Base-by-base conservation (phyloP, 2,888 invertebrate species). In the Apodemia mormo region DNA sequence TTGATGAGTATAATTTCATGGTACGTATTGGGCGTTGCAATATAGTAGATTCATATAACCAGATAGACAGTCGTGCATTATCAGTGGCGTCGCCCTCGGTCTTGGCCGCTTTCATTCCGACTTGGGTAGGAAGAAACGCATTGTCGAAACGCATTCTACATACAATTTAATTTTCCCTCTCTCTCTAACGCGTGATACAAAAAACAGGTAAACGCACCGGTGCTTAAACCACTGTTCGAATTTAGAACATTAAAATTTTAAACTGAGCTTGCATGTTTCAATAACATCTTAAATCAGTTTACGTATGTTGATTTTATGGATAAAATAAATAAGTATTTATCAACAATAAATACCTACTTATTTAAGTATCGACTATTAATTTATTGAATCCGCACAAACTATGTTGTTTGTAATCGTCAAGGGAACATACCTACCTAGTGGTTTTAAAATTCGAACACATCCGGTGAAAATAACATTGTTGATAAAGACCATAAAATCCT, bases 41-140 rank as follows among this genome's bases (percentile, higher is more conserved):
- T 78, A 78, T 76, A 75, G 87, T 75, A 80, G 92, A 83, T 73
- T 92, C 83, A 83, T 81, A 92, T 87, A 93, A 93, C 92, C 90
- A 92, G 92, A 90, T 88, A 87, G 85, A 85, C 84, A 83, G 84
- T 86, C 87, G 85, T 92, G 92, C 91, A 92, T 92, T 92, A 92
- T 89, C 85, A 83, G 90, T 86, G 84, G 84, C 90, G 87, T 90
- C 90, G 90, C 88, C 89, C 89, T 85, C 87, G 83, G 85, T 86
- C 90, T 84, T 85, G 83, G 87, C 84, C 85, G 90, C 85, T 79
- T 86, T 86, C 83, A 81, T 80, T 83, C 81, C 84, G 83, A 79
- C 80, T 81, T 80, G 78, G 80, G 78, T 82, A 82, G 83, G 84
- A 84, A 85, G 83, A 82, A 84, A 84, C 84, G 83, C 85, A 86